Evolutionary conservation across 2,797 vertebrate species (phyloP).

Genomic region (Jordanella pulchra): DNA sequence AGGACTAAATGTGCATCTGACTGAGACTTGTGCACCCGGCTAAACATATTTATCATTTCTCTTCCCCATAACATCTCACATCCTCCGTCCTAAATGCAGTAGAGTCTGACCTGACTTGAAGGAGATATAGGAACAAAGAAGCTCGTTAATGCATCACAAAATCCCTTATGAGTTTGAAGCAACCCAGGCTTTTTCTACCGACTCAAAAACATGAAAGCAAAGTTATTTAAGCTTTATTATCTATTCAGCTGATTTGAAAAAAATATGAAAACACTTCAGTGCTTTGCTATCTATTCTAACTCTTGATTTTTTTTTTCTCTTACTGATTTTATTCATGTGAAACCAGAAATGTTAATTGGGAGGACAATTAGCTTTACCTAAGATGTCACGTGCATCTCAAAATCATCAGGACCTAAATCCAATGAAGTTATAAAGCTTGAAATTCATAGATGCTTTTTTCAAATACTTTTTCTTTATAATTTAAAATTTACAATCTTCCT

Average conservation of each 20-base stretch:
- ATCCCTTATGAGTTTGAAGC: not conserved
- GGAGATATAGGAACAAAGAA: too few species aligned
- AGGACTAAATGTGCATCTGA: slow-evolving; percentile 4
- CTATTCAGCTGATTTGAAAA: not conserved
- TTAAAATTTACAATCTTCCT: not conserved
- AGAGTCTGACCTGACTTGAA: slow-evolving; percentile 23
- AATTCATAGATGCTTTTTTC: not conserved
- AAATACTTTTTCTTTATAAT: too few species aligned
- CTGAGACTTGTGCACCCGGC: not conserved
- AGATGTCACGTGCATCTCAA: not conserved
- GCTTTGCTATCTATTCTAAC: not conserved
- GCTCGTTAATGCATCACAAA: too few species aligned
- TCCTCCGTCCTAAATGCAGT: slow-evolving; percentile 22
- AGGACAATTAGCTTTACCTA: too few species aligned
- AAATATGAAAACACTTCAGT: too few species aligned
- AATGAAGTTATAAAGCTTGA: not conserved
- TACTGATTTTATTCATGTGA: not conserved
- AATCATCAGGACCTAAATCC: not conserved
- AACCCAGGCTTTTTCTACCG: not conserved
- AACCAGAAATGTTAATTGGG: not conserved
- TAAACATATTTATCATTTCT: not conserved
- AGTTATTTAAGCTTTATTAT: too few species aligned
- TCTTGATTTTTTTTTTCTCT: too few species aligned
- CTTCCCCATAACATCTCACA: not conserved
- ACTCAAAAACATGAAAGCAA: not conserved